These are phyloP conservation scores for Littorina saxatilis DNA, from an alignment of 1,140 invertebrate species.

Conservation along the genomic window DNA sequence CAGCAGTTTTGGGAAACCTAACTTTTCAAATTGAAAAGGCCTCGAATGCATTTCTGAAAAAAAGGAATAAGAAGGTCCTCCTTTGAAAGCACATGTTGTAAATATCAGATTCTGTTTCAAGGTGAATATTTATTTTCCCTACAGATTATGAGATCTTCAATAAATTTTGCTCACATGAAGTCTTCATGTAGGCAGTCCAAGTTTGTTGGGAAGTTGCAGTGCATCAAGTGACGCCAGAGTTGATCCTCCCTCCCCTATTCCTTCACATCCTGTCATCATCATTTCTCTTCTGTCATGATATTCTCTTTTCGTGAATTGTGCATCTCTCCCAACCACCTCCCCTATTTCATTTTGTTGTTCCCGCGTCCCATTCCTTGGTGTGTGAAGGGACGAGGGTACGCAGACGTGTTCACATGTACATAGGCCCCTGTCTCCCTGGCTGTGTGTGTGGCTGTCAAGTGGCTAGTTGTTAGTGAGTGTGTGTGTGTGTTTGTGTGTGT, in stretches of 20 bases:
- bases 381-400: not conserved
- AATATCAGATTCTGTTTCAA: too few relatives aligned
- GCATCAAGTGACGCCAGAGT: too few relatives aligned
- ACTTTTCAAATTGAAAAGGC: too few relatives aligned
- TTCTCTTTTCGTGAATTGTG: not conserved
- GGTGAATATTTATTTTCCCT: too few relatives aligned
- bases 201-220: too few relatives aligned
- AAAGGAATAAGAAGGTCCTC: too few relatives aligned
- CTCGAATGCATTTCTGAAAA: too few relatives aligned
- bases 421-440: constrained; percentile 22
- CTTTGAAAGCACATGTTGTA: too few relatives aligned
- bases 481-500: not conserved
- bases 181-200: too few relatives aligned
- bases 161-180: too few relatives aligned
- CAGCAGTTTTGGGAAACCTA: too few relatives aligned
- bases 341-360: not conserved
- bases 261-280: not conserved
- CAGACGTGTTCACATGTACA: constrained; percentile 21
- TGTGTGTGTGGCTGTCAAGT: constrained; percentile 11
- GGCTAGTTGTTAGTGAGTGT: not conserved
- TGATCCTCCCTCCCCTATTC: not conserved
- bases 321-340: not conserved
- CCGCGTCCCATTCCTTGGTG: not conserved
- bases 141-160: too few relatives aligned
- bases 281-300: not conserved